Conservation (phyloP, 2,797 vertebrate species). For the Galago senegalensis region DNA sequence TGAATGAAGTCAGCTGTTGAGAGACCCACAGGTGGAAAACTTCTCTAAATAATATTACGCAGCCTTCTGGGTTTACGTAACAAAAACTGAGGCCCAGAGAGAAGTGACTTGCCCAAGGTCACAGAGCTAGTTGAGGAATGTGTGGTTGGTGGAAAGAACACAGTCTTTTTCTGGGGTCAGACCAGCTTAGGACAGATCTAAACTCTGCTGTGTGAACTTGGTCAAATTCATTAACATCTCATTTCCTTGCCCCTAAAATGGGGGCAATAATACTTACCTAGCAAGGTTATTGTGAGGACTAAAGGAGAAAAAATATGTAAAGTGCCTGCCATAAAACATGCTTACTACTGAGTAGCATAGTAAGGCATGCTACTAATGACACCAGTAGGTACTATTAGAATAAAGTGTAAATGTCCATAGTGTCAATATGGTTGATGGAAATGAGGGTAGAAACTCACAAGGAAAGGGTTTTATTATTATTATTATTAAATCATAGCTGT, state of each 20-base stretch:
- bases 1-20: neutral
- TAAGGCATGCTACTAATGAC: neutral
- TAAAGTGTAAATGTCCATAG: neutral
- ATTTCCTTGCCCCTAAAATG: neutral
- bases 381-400: neutral
- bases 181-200: neutral
- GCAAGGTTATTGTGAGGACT: neutral
- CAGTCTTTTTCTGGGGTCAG: neutral
- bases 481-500: too few relatives aligned
- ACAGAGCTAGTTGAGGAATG: neutral
- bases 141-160: neutral
- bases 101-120: neutral
- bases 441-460: neutral
- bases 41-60: neutral
- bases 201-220: neutral
- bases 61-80: neutral
- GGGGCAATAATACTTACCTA: neutral
- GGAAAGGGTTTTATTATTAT: too few relatives aligned
- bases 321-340: neutral
- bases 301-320: neutral
- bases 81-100: neutral
- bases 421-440: neutral
- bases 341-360: neutral
- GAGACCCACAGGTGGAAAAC: neutral
- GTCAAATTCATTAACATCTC: neutral